Evolutionary conservation across 2,888 invertebrate genomes (phyloP).

Genomic region (Himalopsyche anomala): DNA sequence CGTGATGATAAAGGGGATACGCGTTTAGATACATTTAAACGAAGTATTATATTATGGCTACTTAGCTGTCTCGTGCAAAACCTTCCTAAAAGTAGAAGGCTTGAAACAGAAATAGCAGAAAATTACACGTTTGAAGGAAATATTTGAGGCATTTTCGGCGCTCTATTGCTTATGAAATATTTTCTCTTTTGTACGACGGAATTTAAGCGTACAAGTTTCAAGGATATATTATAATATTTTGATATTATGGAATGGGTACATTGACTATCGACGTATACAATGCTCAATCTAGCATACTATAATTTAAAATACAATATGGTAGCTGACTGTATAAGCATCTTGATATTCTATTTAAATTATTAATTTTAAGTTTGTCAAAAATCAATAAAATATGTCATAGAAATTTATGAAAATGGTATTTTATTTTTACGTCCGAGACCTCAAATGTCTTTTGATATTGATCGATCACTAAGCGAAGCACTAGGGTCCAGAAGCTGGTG

Average conservation of each 20-base stretch:
- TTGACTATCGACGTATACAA: too few relatives aligned
- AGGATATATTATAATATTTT: not conserved
- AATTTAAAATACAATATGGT: too few relatives aligned
- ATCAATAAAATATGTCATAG: too few relatives aligned
- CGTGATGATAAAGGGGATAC: not conserved
- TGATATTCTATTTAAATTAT: too few relatives aligned
- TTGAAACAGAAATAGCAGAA: not conserved
- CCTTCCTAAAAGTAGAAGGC: not conserved
- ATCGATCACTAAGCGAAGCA: too few relatives aligned
- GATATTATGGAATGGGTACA: not conserved
- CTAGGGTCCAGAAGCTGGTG: too few relatives aligned
- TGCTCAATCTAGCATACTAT: too few relatives aligned
- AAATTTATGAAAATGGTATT: too few relatives aligned
- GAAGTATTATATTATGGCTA: slow-evolving; percentile 6
- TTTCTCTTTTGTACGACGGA: not conserved
- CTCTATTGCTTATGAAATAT: not conserved
- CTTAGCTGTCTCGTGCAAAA: not conserved
- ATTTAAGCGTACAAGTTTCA: not conserved
- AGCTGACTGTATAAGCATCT: too few relatives aligned
- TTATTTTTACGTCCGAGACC: too few relatives aligned
- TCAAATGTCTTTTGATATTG: too few relatives aligned
- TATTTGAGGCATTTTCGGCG: not conserved
- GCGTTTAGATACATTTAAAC: not conserved
- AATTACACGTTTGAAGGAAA: not conserved
- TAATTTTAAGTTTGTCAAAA: too few relatives aligned